Evolutionary conservation across 2,888 invertebrate species (phyloP).

Genomic region (Serrognathus titanus): DNA sequence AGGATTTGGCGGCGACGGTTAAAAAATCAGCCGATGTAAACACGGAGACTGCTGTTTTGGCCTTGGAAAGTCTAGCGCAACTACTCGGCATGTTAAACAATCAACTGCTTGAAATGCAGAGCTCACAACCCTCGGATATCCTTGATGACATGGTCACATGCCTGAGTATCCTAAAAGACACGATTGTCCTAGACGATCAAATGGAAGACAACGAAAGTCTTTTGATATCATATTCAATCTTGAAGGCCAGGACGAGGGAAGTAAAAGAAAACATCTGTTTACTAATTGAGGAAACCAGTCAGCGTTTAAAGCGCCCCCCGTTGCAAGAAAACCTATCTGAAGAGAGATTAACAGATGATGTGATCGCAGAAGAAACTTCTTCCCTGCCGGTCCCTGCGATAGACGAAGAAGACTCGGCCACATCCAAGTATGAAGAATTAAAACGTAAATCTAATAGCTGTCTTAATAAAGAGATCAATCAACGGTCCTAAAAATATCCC

Average conservation of each 20-base stretch:
- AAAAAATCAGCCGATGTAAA: conserved; percentile 34
- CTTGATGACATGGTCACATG: conserved; percentile 41
- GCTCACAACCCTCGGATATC: conserved; percentile 31
- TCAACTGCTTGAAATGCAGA: conserved; percentile 37
- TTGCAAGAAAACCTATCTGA: conserved; percentile 20
- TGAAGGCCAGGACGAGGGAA: conserved; percentile 36
- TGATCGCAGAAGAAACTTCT: conserved; percentile 12
- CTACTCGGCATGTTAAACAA: conserved; percentile 50
- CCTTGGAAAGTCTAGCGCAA: conserved; percentile 52
- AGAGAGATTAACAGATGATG: conserved; percentile 16
- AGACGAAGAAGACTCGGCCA: conserved; percentile 21
- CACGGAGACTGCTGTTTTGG: conserved; percentile 42
- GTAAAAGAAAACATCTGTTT: conserved; percentile 41
- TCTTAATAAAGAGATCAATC: too few species aligned
- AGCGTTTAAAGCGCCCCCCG: conserved; percentile 23
- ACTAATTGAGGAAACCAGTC: conserved; percentile 33
- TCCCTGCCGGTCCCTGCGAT: conserved; percentile 9
- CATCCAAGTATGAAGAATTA: conserved; percentile 34
- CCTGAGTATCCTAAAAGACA: conserved; percentile 42
- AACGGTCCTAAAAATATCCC: too few species aligned
- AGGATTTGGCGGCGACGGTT: conserved; percentile 40
- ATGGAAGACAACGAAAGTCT: conserved; percentile 34
- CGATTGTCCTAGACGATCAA: conserved; percentile 35
- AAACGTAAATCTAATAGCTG: too few species aligned
- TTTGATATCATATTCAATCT: conserved; percentile 33